phyloP scores from a whole-genome alignment of 1,140 invertebrate species.

The Orchestia grillus region DNA sequence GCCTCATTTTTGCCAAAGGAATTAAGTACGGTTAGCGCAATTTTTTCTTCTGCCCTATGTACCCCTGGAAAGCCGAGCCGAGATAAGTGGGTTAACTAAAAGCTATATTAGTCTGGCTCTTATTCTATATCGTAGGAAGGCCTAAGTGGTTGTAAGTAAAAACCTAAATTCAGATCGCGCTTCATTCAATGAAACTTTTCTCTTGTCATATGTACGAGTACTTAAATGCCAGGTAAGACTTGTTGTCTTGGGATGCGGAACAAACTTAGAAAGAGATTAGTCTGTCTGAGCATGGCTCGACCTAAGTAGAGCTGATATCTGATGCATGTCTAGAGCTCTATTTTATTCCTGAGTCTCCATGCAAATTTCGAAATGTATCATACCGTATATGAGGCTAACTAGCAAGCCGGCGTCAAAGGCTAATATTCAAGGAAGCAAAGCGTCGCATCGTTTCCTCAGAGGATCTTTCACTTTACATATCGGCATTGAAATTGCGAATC shows the following conservation, averaged over 20 bases:
- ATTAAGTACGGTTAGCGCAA: no score
- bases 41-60: no score
- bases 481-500: conserved; percentile 47
- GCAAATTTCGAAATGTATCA: neutral
- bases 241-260: neutral
- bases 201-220: no score
- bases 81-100: no score
- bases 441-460: neutral
- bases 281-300: neutral
- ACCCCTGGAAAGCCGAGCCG: no score
- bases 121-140: no score
- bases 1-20: no score
- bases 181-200: no score
- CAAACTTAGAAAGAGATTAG: neutral
- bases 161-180: no score
- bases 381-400: neutral
- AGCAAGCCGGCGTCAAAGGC: neutral
- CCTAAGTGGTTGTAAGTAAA: no score
- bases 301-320: neutral
- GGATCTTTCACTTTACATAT: conserved; percentile 35
- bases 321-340: neutral
- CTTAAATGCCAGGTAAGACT: no score
- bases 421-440: neutral
- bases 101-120: no score
- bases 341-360: neutral